Conservation (phyloP, 2,113 vertebrate genomes). For the Python bivittatus region DNA sequence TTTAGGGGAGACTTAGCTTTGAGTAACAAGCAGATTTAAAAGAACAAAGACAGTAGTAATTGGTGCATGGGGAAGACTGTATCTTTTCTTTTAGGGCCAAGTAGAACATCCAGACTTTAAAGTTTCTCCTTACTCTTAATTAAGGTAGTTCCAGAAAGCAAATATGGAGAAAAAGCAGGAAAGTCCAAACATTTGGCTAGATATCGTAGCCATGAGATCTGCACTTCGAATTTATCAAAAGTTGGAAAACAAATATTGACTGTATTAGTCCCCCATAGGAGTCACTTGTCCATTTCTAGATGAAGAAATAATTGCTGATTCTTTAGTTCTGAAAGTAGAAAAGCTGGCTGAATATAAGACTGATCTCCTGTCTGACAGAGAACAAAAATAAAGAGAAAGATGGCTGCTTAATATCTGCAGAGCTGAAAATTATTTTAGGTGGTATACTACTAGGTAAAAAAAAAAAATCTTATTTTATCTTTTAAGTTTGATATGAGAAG, state of each 20-base stretch:
- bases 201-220: background rate
- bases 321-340: background rate
- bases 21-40: too few species aligned
- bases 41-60: too few species aligned
- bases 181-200: background rate
- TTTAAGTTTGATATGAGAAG: background rate
- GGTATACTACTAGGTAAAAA: background rate
- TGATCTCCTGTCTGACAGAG: background rate
- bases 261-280: background rate
- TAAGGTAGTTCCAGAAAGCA: too few species aligned
- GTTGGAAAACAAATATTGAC: background rate
- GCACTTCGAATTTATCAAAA: background rate
- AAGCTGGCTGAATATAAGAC: background rate
- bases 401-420: background rate
- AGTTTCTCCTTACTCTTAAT: too few species aligned
- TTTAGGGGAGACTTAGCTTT: too few species aligned
- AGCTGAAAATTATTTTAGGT: background rate
- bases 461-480: background rate
- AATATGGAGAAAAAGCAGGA: too few species aligned
- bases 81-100: too few species aligned
- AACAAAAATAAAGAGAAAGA: background rate
- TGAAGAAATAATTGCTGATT: background rate
- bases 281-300: background rate
- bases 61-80: too few species aligned
- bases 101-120: too few species aligned